Percentiles rank a stretch among this genome's conserved stretches.
Conservation (phyloP, 2,888 invertebrate species). For the Drosophila aldrichi region DNA sequence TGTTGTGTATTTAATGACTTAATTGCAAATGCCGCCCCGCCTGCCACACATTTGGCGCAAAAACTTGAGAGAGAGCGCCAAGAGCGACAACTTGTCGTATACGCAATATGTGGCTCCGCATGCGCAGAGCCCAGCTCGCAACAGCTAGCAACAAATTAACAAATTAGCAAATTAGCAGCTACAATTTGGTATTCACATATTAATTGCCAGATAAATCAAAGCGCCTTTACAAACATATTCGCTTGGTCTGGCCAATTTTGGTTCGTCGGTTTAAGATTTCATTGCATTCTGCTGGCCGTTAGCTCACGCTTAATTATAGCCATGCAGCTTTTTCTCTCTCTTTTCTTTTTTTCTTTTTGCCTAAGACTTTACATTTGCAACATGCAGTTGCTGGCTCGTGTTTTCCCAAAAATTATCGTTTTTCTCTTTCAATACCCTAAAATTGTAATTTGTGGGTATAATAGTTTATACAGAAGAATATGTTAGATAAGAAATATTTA, state of each 20-base stretch:
- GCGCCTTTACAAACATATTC: constrained; percentile 14
- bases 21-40: constrained; percentile 57
- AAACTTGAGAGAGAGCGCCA: not conserved
- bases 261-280: constrained; percentile 34
- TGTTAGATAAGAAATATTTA: not conserved
- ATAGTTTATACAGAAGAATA: not conserved
- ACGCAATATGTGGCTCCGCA: constrained; percentile 36
- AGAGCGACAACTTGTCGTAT: constrained; percentile 48
- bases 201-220: constrained; percentile 48
- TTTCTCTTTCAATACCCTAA: not conserved
- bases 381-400: constrained; percentile 28
- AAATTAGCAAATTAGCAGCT: constrained; percentile 53
- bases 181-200: constrained; percentile 37
- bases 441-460: not conserved
- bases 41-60: constrained; percentile 24
- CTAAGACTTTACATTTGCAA: constrained; percentile 36
- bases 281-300: constrained; percentile 31
- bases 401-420: constrained; percentile 8
- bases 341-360: not conserved
- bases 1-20: constrained; percentile 72
- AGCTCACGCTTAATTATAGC: constrained; percentile 55
- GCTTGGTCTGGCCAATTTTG: constrained; percentile 17
- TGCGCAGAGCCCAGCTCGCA: constrained; percentile 31
- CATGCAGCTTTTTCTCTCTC: constrained; percentile 12
- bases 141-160: constrained; percentile 18